Conservation (phyloP, 2,888 invertebrate genomes). For the Torymus texanus region DNA sequence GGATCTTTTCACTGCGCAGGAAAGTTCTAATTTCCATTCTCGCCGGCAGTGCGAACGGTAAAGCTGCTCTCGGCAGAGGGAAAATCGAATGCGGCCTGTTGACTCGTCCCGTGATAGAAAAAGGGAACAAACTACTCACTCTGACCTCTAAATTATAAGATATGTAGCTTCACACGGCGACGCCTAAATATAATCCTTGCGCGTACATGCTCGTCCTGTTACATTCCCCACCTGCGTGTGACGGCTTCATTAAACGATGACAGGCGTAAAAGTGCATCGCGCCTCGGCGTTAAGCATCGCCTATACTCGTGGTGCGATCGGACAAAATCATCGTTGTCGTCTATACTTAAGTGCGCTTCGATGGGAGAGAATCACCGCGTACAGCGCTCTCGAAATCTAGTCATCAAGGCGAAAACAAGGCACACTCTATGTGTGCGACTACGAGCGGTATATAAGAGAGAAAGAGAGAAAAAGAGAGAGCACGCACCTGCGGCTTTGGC, state of each 20-base stretch:
- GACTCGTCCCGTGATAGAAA: background rate
- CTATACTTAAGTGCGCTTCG: no score
- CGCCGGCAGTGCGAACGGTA: background rate
- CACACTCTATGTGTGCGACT: background rate
- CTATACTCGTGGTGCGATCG: no score
- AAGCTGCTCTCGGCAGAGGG: slow-evolving; percentile 8
- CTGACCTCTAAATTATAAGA: slow-evolving; percentile 47
- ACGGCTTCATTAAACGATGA: slow-evolving; percentile 51
- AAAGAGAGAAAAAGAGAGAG: slow-evolving; percentile 18
- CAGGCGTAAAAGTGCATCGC: slow-evolving; percentile 23
- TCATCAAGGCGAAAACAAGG: slow-evolving; percentile 41
- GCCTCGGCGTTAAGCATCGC: no score
- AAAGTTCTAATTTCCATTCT: slow-evolving; percentile 52
- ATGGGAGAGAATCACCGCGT: background rate
- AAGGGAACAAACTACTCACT: slow-evolving; percentile 33
- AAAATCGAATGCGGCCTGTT: background rate
- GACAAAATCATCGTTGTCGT: no score
- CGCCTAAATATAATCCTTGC: background rate
- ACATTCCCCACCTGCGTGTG: slow-evolving; percentile 32
- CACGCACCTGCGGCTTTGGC: slow-evolving; percentile 45
- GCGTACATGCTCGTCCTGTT: slow-evolving; percentile 6
- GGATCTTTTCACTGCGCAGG: slow-evolving; percentile 41
- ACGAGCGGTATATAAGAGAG: slow-evolving; percentile 1
- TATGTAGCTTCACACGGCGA: background rate
- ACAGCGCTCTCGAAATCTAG: slow-evolving; percentile 15